Percentiles rank a stretch among this genome's conserved stretches.
Conservation (phyloP, 2,888 invertebrate genomes). For the Rotaria macrura region DNA sequence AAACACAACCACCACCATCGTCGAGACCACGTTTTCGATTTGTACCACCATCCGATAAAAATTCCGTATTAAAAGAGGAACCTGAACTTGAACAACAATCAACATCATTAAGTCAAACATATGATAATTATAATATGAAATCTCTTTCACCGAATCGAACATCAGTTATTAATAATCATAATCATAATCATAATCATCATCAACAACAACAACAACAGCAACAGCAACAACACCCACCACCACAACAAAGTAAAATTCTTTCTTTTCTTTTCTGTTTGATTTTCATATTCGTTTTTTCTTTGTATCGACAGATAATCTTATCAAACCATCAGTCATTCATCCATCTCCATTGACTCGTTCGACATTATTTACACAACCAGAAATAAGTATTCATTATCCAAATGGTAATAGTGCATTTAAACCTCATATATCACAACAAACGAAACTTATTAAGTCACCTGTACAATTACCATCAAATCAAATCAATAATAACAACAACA, state of each 20-base stretch:
- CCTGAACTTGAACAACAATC: background rate
- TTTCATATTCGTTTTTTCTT: no score
- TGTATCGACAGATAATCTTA: background rate
- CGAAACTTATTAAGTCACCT: no score
- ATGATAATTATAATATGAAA: background rate
- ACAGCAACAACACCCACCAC: background rate
- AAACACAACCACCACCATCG: background rate
- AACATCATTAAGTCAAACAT: background rate
- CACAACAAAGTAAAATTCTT: background rate
- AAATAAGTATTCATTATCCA: background rate
- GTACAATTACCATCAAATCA: background rate
- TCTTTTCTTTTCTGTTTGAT: background rate
- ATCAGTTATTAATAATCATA: background rate
- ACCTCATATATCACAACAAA: background rate
- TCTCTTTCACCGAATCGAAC: background rate
- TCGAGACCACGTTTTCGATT: slow-evolving; percentile 5
- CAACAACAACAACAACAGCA: background rate
- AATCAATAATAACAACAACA: no score
- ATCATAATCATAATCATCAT: no score
- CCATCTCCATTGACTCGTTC: background rate
- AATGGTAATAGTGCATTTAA: slow-evolving; percentile 11
- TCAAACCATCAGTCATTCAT: background rate
- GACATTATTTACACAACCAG: background rate
- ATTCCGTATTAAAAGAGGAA: background rate
- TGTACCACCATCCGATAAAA: background rate